phyloP scores from a whole-genome alignment of 2,888 invertebrate genomes.

The Drosophila merina region DNA sequence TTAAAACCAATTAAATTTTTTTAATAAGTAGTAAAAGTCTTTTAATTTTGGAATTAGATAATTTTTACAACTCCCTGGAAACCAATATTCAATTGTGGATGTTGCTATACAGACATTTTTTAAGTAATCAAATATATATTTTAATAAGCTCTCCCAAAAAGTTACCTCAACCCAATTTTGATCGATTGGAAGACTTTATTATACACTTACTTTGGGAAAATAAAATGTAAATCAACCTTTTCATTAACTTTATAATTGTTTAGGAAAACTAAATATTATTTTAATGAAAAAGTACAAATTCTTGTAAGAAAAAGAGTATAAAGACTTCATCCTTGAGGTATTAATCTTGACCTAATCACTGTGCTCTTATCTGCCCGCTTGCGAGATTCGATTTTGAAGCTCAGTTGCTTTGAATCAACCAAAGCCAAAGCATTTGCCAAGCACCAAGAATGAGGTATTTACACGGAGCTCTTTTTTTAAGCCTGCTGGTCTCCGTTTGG shows the following conservation, averaged over 20 bases:
- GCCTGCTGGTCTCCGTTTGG: conserved; percentile 10
- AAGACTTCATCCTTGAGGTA: neutral
- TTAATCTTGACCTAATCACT: neutral
- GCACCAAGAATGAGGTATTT: conserved; percentile 22
- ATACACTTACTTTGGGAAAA: too few relatives aligned
- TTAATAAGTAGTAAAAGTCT: conserved; percentile 15
- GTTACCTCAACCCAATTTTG: too few relatives aligned
- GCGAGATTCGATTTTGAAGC: neutral
- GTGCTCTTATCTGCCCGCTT: conserved; percentile 6
- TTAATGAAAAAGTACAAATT: neutral
- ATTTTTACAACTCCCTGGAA: neutral
- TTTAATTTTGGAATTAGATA: neutral
- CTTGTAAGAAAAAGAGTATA: neutral
- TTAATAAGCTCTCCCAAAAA: too few relatives aligned
- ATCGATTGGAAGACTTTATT: too few relatives aligned
- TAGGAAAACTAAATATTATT: neutral
- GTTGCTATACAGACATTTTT: too few relatives aligned
- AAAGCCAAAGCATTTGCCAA: conserved; percentile 17
- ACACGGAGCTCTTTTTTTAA: conserved; percentile 10
- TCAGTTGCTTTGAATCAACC: conserved; percentile 38
- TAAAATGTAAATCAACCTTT: too few relatives aligned
- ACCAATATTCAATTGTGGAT: neutral
- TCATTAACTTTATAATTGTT: neutral
- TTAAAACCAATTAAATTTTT: conserved; percentile 1
- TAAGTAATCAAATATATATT: too few relatives aligned